Base-by-base conservation (phyloP, 2,888 invertebrate genomes). In the Congeria kusceri region DNA sequence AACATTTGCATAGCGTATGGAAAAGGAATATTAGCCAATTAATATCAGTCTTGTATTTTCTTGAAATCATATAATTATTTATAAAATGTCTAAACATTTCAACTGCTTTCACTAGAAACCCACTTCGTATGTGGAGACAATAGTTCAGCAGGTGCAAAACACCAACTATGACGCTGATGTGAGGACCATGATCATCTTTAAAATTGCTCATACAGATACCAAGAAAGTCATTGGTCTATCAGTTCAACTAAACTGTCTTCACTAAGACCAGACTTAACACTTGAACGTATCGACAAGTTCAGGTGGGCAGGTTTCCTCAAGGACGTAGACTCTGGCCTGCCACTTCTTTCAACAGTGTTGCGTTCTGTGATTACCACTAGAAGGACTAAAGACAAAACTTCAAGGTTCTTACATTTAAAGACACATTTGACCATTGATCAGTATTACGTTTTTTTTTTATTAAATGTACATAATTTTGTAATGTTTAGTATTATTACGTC, bases 211-310 rank as follows among this genome's bases (percentile, higher is more conserved):
- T 11, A 28, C 39, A 63, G 63, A 18, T 13, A 25, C 46, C 18
- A 32, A 32, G 9, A 32, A 32, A 32, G 32, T 32, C 32, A 32
- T 32, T 7, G 5, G 32, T 32, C 32, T 32, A 9, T 9, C 9
- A 7, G 29, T 57, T 15, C 66, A 29, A 66, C 53, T 11, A 66
- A 18, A 23, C 18, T 66, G 44, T 57, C 68, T 25, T 28, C 59
- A 25, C 46, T 68, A 27, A 68, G 68, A 46, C 68, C 58, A 39
- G 61, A 46, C 5, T 29, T 68, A 0, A 59, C 58, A 46, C 47
- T 58, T 1, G 47, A 61, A 28, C 44, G 44, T 2, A 61, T 68
- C 18, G 68, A 68, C 5, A 61, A 68, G 39, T 68, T 68, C 28
- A 20, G 20, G 13, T 59, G 59, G 68, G 18, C 15, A 15, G 20